Evolutionary conservation across 2,888 invertebrate species (phyloP).

Genomic region (Chorisops tibialis): DNA sequence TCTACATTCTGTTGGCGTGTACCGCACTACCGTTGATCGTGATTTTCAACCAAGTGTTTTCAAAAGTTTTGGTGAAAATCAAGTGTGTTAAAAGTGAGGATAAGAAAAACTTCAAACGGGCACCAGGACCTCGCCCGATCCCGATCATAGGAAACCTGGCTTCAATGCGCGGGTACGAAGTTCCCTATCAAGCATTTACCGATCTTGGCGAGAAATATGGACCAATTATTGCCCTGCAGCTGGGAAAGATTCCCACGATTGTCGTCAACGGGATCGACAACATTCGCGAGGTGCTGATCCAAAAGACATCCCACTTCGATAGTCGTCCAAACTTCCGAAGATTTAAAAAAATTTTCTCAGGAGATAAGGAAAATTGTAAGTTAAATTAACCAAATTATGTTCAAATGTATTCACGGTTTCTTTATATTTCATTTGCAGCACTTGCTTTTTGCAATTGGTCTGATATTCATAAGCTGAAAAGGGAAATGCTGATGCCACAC

Average conservation of each 20-base stretch:
- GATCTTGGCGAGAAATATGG: slow-evolving; percentile 56
- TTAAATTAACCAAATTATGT: slow-evolving; percentile 35
- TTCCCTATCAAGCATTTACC: slow-evolving; percentile 60
- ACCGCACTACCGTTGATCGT: slow-evolving; percentile 31
- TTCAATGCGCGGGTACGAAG: slow-evolving; percentile 57
- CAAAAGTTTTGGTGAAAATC: slow-evolving; percentile 16
- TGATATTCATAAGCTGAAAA: slow-evolving; percentile 58
- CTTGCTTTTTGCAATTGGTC: slow-evolving; percentile 70
- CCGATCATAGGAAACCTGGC: slow-evolving; percentile 60
- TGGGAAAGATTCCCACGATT: slow-evolving; percentile 58
- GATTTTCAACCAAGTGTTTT: slow-evolving; percentile 28
- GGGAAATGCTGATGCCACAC: slow-evolving; percentile 59
- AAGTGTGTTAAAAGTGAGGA: slow-evolving; percentile 18
- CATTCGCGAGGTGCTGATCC: slow-evolving; percentile 58
- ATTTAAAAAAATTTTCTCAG: slow-evolving; percentile 62
- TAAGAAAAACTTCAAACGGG: slow-evolving; percentile 40
- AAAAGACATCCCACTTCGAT: slow-evolving; percentile 61
- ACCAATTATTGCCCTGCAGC: slow-evolving; percentile 55
- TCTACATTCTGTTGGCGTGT: slow-evolving; percentile 35
- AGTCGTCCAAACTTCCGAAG: slow-evolving; percentile 63
- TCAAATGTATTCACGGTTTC: neutral
- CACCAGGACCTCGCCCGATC: slow-evolving; percentile 56
- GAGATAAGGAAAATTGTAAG: slow-evolving; percentile 68
- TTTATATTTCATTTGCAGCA: slow-evolving; percentile 49
- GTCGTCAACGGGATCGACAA: slow-evolving; percentile 60